Conservation (phyloP, 2,113 vertebrate species). For the Grallaria varia region DNA sequence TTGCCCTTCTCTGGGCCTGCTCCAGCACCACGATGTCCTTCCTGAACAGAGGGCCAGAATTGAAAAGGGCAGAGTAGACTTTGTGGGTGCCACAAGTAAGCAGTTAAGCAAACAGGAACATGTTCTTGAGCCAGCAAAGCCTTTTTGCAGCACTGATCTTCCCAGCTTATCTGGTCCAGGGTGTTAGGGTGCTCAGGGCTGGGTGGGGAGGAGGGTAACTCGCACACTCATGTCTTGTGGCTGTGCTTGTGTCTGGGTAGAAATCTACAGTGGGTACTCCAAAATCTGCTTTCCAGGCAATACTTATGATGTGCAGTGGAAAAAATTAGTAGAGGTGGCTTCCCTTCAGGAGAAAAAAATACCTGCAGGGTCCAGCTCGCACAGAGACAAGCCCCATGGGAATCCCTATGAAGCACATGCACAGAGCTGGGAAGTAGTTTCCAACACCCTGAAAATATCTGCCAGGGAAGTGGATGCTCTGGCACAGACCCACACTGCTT, state of each 20-base stretch:
- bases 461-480: rapidly evolving
- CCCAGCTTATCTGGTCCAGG: background rate
- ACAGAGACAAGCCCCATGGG: background rate
- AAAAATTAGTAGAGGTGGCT: background rate
- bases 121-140: background rate
- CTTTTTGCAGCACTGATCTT: background rate
- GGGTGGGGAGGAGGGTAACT: background rate
- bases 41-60: background rate
- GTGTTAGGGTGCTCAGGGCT: too few relatives aligned
- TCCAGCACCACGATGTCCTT: background rate
- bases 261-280: background rate
- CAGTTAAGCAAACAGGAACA: rapidly evolving
- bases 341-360: rapidly evolving
- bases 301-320: rapidly evolving
- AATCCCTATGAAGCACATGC: rapidly evolving
- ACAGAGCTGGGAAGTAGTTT: background rate
- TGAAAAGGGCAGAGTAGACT: background rate
- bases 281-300: background rate
- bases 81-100: background rate
- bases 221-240: rapidly evolving
- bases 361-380: background rate
- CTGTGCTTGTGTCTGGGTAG: background rate
- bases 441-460: background rate
- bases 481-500: too few relatives aligned
- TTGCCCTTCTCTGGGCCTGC: background rate